Evolutionary conservation across 1,140 invertebrate species (phyloP).

Genomic region (Lepidurus packardi): DNA sequence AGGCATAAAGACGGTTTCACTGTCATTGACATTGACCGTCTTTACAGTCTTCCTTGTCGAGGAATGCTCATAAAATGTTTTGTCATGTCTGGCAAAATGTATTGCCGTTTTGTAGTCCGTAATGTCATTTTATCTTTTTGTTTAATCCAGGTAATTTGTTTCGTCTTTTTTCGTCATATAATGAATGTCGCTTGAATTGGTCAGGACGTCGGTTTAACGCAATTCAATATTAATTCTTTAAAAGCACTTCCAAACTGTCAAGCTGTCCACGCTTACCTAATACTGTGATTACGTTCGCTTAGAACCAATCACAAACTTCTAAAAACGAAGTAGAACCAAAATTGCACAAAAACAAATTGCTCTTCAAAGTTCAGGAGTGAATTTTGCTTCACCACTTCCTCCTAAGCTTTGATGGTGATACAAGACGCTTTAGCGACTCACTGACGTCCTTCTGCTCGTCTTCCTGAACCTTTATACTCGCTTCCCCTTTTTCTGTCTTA

Average conservation of each 20-base stretch:
- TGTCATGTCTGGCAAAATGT: not conserved
- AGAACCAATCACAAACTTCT: not conserved
- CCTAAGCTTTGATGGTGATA: not conserved
- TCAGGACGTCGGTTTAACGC: no score
- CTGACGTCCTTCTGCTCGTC: constrained; percentile 1
- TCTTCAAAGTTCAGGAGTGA: no score
- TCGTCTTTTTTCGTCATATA: no score
- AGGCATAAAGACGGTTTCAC: not conserved
- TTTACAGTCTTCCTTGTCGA: not conserved
- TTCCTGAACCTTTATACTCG: constrained; percentile 1
- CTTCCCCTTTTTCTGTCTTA: constrained; percentile 21
- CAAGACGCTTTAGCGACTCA: constrained; percentile 18
- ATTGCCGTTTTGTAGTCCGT: not conserved
- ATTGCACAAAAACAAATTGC: not conserved
- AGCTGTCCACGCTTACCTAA: not conserved
- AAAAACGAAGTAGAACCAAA: not conserved
- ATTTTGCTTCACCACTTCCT: not conserved
- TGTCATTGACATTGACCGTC: constrained; percentile 21
- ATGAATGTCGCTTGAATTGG: no score
- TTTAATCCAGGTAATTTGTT: no score
- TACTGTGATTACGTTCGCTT: not conserved
- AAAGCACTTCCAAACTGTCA: not conserved
- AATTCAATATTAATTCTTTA: not conserved
- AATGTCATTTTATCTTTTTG: not conserved
- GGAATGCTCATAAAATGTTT: not conserved